These are phyloP conservation scores for Autographa pulchrina DNA, from an alignment of 2,888 invertebrate species.

Conservation along the genomic window DNA sequence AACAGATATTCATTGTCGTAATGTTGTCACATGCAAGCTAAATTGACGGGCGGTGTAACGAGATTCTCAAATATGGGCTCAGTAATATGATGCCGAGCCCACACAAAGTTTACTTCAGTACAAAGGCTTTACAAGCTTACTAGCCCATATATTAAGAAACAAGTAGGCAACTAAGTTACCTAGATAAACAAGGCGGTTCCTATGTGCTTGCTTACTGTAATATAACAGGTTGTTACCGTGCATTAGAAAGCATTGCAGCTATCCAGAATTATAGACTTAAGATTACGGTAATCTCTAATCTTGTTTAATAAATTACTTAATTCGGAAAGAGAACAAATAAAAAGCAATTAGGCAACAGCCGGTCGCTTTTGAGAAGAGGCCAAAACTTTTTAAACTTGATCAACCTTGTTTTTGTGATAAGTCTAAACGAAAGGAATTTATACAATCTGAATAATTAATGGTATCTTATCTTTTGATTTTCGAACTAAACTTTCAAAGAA, in stretches of 20 bases:
- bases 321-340: conserved; percentile 33
- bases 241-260: conserved; percentile 45
- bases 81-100: conserved; percentile 46
- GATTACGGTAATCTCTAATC: conserved; percentile 48
- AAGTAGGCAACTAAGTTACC: conserved; percentile 38
- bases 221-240: conserved; percentile 34
- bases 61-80: conserved; percentile 51
- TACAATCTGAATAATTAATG: conserved; percentile 8
- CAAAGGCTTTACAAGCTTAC: conserved; percentile 33
- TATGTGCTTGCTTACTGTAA: conserved; percentile 26
- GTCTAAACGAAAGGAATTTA: conserved; percentile 10
- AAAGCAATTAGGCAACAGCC: conserved; percentile 41
- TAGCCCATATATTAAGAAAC: conserved; percentile 41
- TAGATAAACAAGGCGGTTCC: conserved; percentile 42
- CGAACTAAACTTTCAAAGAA: not conserved
- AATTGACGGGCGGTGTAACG: conserved; percentile 49
- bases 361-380: conserved; percentile 18
- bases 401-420: conserved; percentile 16
- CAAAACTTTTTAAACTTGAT: conserved; percentile 18
- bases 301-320: conserved; percentile 40
- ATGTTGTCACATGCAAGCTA: conserved; percentile 47
- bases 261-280: conserved; percentile 20
- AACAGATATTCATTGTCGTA: conserved; percentile 47
- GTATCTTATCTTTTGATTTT: not conserved
- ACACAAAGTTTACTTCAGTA: conserved; percentile 46